Conservation (phyloP, 2,888 invertebrate species). For the Parochlus steinenii region DNA sequence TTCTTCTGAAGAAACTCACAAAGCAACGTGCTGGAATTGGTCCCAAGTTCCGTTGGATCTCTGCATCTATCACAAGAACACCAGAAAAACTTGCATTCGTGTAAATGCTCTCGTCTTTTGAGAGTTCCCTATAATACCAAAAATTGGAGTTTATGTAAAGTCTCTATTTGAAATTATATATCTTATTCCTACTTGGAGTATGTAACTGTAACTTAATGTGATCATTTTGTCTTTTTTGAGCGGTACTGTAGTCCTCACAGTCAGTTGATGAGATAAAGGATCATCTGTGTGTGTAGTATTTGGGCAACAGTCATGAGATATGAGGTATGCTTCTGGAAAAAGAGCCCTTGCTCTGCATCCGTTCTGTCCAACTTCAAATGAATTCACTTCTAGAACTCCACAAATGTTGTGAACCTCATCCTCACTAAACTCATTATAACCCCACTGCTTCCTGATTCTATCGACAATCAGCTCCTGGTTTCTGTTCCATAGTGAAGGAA, state of each 20-base stretch:
- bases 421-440: constrained; percentile 35
- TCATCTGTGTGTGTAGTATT: constrained; percentile 56
- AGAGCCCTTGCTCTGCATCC: constrained; percentile 48
- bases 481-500: constrained; percentile 47
- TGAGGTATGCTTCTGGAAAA: constrained; percentile 51
- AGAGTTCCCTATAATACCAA: constrained; percentile 51
- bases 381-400: constrained; percentile 52
- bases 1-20: too few relatives aligned
- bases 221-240: constrained; percentile 42
- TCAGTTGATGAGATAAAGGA: constrained; percentile 38
- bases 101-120: constrained; percentile 55
- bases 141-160: too few relatives aligned
- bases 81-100: constrained; percentile 66
- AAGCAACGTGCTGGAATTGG: constrained; percentile 52
- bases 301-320: constrained; percentile 60
- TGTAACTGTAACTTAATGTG: constrained; percentile 56
- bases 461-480: constrained; percentile 50
- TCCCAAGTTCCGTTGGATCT: constrained; percentile 62
- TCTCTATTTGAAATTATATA: too few relatives aligned
- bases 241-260: constrained; percentile 42
- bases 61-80: constrained; percentile 57
- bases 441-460: constrained; percentile 41
- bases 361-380: constrained; percentile 42
- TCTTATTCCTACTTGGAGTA: constrained; percentile 38
- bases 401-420: constrained; percentile 37